Conservation (phyloP, 2,113 vertebrate genomes). For the Beaufortia kweichowensis region DNA sequence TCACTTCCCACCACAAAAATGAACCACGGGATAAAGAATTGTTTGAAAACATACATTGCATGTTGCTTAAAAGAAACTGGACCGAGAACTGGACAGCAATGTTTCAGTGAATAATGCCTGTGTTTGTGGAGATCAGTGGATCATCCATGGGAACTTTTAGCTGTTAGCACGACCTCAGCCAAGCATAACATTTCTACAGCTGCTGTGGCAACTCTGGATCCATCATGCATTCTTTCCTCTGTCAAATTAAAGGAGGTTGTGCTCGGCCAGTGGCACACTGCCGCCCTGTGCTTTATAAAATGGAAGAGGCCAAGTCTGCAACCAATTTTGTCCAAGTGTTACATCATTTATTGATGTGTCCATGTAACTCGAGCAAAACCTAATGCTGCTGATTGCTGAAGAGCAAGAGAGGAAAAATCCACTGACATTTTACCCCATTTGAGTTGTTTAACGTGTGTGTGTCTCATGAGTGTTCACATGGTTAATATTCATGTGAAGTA, state of each 20-base stretch:
- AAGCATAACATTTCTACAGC: constrained; percentile 58
- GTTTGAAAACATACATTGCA: background rate
- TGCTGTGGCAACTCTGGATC: constrained; percentile 46
- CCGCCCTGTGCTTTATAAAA: constrained; percentile 3
- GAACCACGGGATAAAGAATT: background rate
- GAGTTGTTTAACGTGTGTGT: background rate
- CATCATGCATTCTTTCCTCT: constrained; percentile 45
- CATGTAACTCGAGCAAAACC: constrained; percentile 12
- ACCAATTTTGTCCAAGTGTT: constrained; percentile 28
- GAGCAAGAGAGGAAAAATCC: constrained; percentile 12
- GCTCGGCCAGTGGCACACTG: background rate
- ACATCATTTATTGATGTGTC: constrained; percentile 32
- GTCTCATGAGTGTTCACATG: too few relatives aligned
- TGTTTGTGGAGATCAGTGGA: constrained; percentile 23
- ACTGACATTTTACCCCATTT: background rate
- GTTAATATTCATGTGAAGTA: too few relatives aligned
- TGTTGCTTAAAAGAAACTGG: background rate
- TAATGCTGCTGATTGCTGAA: constrained; percentile 3
- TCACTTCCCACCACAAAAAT: background rate
- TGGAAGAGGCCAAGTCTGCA: background rate
- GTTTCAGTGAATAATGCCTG: constrained; percentile 3
- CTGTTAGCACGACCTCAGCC: constrained; percentile 38
- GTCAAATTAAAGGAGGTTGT: background rate
- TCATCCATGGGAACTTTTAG: constrained; percentile 14
- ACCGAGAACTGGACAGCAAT: background rate